Evolutionary conservation across 2,888 invertebrate genomes (phyloP).

Genomic region (Altica lythri): DNA sequence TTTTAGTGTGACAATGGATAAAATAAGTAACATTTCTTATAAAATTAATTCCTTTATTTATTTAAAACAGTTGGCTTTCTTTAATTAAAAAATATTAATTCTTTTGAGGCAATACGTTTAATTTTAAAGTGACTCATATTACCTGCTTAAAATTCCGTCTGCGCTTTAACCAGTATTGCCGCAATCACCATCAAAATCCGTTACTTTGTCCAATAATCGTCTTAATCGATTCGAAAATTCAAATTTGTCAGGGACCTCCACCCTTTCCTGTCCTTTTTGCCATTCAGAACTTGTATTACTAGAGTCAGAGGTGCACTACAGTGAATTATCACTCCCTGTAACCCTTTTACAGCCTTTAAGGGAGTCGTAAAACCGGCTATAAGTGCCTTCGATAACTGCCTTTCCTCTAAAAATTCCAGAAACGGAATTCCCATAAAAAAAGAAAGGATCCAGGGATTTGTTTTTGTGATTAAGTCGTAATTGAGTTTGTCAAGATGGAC

Average conservation of each 20-base stretch:
- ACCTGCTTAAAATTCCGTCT: constrained; percentile 28
- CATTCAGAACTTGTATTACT: constrained; percentile 43
- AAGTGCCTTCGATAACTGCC: constrained; percentile 57
- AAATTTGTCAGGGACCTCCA: constrained; percentile 26
- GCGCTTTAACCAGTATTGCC: constrained; percentile 32
- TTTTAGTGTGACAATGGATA: no score
- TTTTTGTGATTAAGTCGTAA: neutral
- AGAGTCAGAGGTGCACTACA: constrained; percentile 49
- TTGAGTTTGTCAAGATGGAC: no score
- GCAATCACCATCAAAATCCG: constrained; percentile 37
- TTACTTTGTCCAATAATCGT: constrained; percentile 38
- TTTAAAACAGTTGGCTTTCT: no score
- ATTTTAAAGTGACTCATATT: constrained; percentile 1
- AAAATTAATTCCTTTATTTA: no score
- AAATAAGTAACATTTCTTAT: no score
- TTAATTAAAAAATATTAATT: no score
- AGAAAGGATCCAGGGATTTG: neutral
- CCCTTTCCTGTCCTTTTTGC: constrained; percentile 39
- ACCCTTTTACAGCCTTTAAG: constrained; percentile 59
- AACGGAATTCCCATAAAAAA: constrained; percentile 50
- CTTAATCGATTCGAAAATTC: constrained; percentile 39
- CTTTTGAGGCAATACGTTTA: no score
- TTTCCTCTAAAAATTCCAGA: constrained; percentile 53
- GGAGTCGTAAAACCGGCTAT: constrained; percentile 58
- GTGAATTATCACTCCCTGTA: constrained; percentile 57